Evolutionary conservation across 2,797 vertebrate species (phyloP).

Genomic region (Pseudochaenichthys georgianus): DNA sequence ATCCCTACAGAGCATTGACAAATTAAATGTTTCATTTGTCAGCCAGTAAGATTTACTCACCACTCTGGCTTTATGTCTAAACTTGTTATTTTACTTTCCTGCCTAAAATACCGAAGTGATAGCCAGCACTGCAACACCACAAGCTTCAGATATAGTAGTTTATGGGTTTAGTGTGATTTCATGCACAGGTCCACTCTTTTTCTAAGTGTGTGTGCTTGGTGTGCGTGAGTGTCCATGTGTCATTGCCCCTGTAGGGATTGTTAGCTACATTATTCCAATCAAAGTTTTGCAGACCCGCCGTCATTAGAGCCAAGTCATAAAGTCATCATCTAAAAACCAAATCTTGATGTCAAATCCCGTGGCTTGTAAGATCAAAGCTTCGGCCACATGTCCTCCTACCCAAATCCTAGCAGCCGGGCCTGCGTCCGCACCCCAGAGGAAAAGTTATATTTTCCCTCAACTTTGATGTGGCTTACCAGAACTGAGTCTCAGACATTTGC

Average conservation of each 20-base stretch:
- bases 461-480: slow-evolving; percentile 82
- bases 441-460: slow-evolving; percentile 73
- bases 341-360: slow-evolving; percentile 64
- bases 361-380: slow-evolving; percentile 76
- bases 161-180: slow-evolving; percentile 29
- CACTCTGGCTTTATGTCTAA: background rate
- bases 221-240: slow-evolving; percentile 11
- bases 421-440: slow-evolving; percentile 75
- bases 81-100: slow-evolving; percentile 22
- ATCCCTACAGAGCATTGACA: background rate
- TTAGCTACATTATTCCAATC: slow-evolving; percentile 49
- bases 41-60: slow-evolving; percentile 4
- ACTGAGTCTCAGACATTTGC: slow-evolving; percentile 71
- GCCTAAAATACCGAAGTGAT: slow-evolving; percentile 6
- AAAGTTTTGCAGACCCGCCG: slow-evolving; percentile 23
- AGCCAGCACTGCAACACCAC: slow-evolving; percentile 6
- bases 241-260: slow-evolving; percentile 21
- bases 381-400: slow-evolving; percentile 74
- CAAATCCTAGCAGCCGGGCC: slow-evolving; percentile 59
- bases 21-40: slow-evolving; percentile 1
- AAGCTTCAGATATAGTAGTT: slow-evolving; percentile 15
- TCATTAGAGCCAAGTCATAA: slow-evolving; percentile 60
- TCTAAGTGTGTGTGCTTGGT: background rate
- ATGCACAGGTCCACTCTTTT: slow-evolving; percentile 23
- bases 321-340: slow-evolving; percentile 70